Evolutionary conservation across 2,888 invertebrate species (phyloP), one percentile per base, ranked within the genome.

Genomic region (Orthonevra nobilis): DNA sequence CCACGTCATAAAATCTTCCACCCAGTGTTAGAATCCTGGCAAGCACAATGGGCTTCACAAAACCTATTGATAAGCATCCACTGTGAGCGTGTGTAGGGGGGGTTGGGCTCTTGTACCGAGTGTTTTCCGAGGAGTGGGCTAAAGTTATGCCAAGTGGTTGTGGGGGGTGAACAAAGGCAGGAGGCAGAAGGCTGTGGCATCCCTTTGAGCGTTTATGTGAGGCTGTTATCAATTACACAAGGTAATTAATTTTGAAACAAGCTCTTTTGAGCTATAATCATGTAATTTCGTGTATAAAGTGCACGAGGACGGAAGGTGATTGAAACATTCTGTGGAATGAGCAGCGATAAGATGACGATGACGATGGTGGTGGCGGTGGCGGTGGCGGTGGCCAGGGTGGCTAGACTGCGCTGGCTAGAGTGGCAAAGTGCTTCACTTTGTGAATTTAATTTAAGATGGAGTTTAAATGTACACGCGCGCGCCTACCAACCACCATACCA

Each of bases 171-270:
- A 36, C 64, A 48, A 26, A 17, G 14, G 10, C n/a, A n/a, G n/a
- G 46, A 32, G 40, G 40, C 50, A 17, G 26, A 54, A 23, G 73
- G 61, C 48, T 75, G 72, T 74, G 81, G 75, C 68, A 73, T 64
- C 75, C 68, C 82, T 81, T 58, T 60, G 60, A 81, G 81, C 82
- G 69, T 72, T 81, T 82, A 82, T 82, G 60, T 82, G 75, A 74
- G 75, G 60, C 72, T 77, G 70, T 70, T 69, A 81, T 82, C 81
- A 82, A 77, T 82, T 81, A 77, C 75, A 73, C 81, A 77, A 77
- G 81, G 73, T 82, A 82, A 82, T 82, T 82, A 81, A 81, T 81
- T 82, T 81, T 82, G 75, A 77, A 81, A 75, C 75, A 72, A 82
- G 58, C 70, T 72, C 81, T 64, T 69, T 61, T 63, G 72, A 81